Evolutionary conservation across 2,888 invertebrate genomes (phyloP).

Genomic region (Patella caerulea): DNA sequence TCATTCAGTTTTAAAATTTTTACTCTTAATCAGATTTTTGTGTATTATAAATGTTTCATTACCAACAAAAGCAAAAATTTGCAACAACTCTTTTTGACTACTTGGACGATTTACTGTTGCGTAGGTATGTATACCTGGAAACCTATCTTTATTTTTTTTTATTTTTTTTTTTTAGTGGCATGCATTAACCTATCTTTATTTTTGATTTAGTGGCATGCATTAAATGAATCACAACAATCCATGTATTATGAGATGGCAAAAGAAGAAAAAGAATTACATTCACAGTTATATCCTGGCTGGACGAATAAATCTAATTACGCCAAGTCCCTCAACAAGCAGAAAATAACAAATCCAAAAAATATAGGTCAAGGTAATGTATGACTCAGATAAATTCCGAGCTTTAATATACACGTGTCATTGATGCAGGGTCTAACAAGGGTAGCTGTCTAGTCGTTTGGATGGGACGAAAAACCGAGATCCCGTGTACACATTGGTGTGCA

Average conservation of each 20-base stretch:
- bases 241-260: slow-evolving; percentile 99
- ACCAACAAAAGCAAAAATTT: too few relatives aligned
- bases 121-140: too few relatives aligned
- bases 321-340: slow-evolving; percentile 99
- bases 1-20: too few relatives aligned
- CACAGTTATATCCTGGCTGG: slow-evolving; percentile 99
- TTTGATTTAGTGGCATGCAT: slow-evolving; percentile 92
- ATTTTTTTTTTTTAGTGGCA: slow-evolving; percentile 85
- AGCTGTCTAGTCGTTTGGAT: too few relatives aligned
- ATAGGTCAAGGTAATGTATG: slow-evolving; percentile 22
- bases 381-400: not conserved
- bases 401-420: not conserved
- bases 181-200: slow-evolving; percentile 77
- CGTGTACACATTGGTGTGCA: too few relatives aligned
- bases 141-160: too few relatives aligned
- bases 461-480: too few relatives aligned
- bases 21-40: too few relatives aligned
- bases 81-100: too few relatives aligned
- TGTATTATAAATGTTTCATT: too few relatives aligned
- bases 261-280: slow-evolving; percentile 99
- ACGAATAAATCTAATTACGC: slow-evolving; percentile 99
- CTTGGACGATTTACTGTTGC: too few relatives aligned
- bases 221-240: slow-evolving; percentile 99
- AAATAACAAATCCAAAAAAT: slow-evolving; percentile 79
- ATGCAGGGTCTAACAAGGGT: too few relatives aligned